These are phyloP conservation scores for Gnatocerus cornutus DNA, from an alignment of 2,888 invertebrate species.

Conservation along the genomic window DNA sequence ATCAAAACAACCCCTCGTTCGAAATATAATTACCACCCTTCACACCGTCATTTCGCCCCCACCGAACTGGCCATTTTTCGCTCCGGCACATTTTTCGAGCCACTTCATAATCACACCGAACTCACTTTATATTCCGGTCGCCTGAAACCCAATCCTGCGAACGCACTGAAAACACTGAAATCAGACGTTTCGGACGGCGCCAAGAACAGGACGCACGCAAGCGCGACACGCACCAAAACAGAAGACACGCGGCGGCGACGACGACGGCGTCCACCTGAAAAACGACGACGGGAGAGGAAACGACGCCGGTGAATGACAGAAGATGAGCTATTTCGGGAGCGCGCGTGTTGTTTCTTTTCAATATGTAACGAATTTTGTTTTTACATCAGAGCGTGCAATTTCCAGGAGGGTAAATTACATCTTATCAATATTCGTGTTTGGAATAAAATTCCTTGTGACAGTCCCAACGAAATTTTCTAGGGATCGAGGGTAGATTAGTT, in stretches of 20 bases:
- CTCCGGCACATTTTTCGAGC: not conserved
- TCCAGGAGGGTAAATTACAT: not conserved
- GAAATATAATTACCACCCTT: not conserved
- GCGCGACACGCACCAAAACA: conserved; percentile 43
- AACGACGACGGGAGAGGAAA: conserved; percentile 30
- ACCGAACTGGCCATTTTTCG: not conserved
- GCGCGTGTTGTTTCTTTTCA: no score
- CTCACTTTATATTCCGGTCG: conserved; percentile 21
- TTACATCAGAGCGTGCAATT: not conserved
- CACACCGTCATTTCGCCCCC: conserved; percentile 3
- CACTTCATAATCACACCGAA: conserved; percentile 5
- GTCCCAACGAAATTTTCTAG: conserved; percentile 2
- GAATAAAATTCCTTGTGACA: not conserved
- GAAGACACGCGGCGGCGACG: conserved; percentile 31
- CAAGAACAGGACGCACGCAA: conserved; percentile 34
- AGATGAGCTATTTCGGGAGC: conserved; percentile 12
- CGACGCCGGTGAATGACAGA: conserved; percentile 20
- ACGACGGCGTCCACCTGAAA: conserved; percentile 26
- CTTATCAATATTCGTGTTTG: not conserved
- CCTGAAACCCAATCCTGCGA: conserved; percentile 10
- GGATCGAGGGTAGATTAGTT: conserved; percentile 29
- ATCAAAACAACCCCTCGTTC: no score
- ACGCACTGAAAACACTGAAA: conserved; percentile 38
- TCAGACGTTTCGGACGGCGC: conserved; percentile 34
- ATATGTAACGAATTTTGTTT: no score